Percentiles rank a stretch among this genome's conserved stretches.
Evolutionary conservation across 2,113 vertebrate species (phyloP).

Genomic region (Corydoras maculifer): DNA sequence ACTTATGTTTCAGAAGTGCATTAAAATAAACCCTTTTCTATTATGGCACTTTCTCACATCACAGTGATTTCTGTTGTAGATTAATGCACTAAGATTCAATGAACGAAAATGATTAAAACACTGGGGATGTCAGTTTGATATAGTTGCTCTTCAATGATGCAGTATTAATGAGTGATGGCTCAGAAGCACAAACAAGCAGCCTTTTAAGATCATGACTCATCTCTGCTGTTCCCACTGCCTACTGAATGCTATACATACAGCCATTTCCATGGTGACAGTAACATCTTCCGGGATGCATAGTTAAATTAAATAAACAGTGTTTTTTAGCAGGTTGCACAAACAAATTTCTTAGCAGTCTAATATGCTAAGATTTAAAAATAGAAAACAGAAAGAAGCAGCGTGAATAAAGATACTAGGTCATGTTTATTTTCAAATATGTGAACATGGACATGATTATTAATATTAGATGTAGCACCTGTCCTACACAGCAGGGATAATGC

Average conservation of each 20-base stretch:
- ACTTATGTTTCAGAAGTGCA: no score
- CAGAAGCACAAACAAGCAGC: slow-evolving; percentile 32
- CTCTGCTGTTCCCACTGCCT: slow-evolving; percentile 38
- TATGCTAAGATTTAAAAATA: no score
- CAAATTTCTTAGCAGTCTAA: no score
- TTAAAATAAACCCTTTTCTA: no score
- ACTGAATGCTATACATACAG: slow-evolving; percentile 40
- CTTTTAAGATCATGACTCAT: slow-evolving; percentile 37
- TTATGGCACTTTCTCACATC: no score
- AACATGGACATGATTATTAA: slow-evolving; percentile 23
- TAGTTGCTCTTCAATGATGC: not conserved
- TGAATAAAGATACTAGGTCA: not conserved
- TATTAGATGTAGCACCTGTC: slow-evolving; percentile 10
- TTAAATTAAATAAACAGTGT: not conserved
- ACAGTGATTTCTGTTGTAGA: no score
- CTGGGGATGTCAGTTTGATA: no score
- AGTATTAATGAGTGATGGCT: slow-evolving; percentile 27
- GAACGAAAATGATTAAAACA: no score
- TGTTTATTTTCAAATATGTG: slow-evolving; percentile 11
- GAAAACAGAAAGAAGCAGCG: not conserved
- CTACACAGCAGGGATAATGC: slow-evolving; percentile 19
- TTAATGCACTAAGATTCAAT: no score
- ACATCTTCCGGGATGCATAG: slow-evolving; percentile 23
- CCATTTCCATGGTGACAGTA: slow-evolving; percentile 36
- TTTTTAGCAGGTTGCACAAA: not conserved